Percentiles rank a stretch among this genome's conserved stretches.
Evolutionary conservation across 2,888 invertebrate genomes (phyloP).

Genomic region (Acrobasis suavella): DNA sequence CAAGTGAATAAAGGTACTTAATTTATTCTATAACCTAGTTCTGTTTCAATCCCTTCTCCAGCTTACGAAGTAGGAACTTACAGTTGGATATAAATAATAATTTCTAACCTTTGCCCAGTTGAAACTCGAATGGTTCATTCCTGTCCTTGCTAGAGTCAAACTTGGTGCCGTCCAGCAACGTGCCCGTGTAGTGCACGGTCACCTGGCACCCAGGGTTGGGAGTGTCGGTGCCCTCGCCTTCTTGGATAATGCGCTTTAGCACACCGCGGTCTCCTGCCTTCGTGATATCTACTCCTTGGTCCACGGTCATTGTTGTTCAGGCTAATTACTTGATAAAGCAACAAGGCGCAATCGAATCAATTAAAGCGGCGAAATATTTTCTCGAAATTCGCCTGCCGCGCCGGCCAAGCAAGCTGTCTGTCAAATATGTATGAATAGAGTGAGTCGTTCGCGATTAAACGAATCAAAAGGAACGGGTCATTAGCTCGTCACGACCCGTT

Average conservation of each 20-base stretch:
- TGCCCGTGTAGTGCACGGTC: conserved; percentile 94
- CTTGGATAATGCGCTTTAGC: conserved; percentile 88
- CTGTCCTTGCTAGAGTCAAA: conserved; percentile 96
- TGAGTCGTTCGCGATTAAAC: too few relatives aligned
- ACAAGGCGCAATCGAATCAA: not conserved
- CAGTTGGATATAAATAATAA: not conserved
- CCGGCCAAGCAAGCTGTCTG: not conserved
- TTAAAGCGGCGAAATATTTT: conserved; percentile 17
- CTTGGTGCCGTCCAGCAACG: conserved; percentile 91
- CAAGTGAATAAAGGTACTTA: too few relatives aligned
- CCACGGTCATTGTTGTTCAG: conserved; percentile 60
- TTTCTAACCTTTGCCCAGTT: conserved; percentile 89
- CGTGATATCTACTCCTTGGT: conserved; percentile 72
- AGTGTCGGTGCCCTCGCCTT: conserved; percentile 88
- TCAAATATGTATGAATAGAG: not conserved
- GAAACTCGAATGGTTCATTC: conserved; percentile 92
- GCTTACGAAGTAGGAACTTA: too few relatives aligned
- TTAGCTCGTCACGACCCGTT: too few relatives aligned
- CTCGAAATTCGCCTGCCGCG: conserved; percentile 25
- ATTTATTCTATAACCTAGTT: too few relatives aligned
- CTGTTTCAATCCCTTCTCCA: too few relatives aligned
- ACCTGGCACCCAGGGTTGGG: conserved; percentile 87
- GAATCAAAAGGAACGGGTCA: too few relatives aligned
- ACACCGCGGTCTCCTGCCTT: conserved; percentile 86
- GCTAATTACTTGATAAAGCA: conserved; percentile 11